A percentile compares a stretch with the other conserved stretches of the same genome.
These are phyloP conservation scores for Sula dactylatra DNA, from an alignment of 2,113 vertebrate species.

Conservation along the genomic window DNA sequence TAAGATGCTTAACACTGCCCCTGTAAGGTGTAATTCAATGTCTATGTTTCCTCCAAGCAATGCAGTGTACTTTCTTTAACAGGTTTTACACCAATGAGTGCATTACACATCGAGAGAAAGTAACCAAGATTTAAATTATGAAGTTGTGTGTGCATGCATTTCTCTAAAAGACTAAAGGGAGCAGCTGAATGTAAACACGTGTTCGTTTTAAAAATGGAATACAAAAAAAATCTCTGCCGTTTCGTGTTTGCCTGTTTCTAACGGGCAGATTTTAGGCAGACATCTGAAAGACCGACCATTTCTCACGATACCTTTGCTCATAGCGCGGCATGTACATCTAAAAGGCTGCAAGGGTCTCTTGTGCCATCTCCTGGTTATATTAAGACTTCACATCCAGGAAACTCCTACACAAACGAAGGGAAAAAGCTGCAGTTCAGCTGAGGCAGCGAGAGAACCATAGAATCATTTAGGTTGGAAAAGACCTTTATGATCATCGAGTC, in stretches of 20 bases:
- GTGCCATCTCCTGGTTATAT: slow-evolving; percentile 42
- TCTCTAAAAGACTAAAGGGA: background rate
- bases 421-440: background rate
- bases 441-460: background rate
- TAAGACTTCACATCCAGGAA: background rate
- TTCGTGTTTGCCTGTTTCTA: background rate
- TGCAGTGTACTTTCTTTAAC: background rate
- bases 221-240: background rate
- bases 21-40: background rate
- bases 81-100: background rate
- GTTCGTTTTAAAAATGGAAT: background rate
- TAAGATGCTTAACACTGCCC: background rate
- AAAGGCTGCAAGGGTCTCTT: background rate
- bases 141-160: background rate
- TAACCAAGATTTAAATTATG: background rate
- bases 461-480: background rate
- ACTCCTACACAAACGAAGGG: background rate
- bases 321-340: fast-evolving
- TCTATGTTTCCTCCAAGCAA: background rate
- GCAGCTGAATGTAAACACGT: background rate
- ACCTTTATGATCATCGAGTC: background rate
- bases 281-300: background rate
- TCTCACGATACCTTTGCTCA: background rate
- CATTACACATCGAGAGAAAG: background rate
- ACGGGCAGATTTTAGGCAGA: background rate